Conservation (phyloP, 2,113 vertebrate species). For the Peromyscus maniculatus region DNA sequence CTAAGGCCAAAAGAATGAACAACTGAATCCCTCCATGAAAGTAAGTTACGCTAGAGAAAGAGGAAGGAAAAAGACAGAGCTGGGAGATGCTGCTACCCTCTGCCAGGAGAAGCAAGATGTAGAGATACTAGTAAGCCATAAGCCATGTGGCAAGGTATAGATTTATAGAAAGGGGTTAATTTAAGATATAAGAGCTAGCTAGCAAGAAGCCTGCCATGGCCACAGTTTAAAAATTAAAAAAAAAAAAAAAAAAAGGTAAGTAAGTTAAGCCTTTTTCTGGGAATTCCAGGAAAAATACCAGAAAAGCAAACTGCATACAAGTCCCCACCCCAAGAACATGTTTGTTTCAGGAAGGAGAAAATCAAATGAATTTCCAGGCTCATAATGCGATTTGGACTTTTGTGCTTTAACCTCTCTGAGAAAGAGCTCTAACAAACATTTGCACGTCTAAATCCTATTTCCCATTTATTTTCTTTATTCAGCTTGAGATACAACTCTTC, state of each 20-base stretch:
- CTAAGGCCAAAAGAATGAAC: not conserved
- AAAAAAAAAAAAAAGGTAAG: too few relatives aligned
- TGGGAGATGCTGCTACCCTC: too few relatives aligned
- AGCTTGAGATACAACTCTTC: slow-evolving; percentile 29
- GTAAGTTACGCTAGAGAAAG: not conserved
- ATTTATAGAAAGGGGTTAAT: too few relatives aligned
- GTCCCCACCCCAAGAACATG: not conserved
- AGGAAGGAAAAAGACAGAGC: too few relatives aligned
- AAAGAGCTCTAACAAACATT: slow-evolving; percentile 18
- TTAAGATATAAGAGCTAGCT: too few relatives aligned
- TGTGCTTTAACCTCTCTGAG: slow-evolving; percentile 39
- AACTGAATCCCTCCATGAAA: not conserved
- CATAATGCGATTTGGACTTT: not conserved
- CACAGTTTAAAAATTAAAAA: too few relatives aligned
- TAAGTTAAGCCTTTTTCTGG: not conserved
- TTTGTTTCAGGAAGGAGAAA: slow-evolving; percentile 14
- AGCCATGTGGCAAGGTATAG: too few relatives aligned
- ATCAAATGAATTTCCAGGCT: not conserved
- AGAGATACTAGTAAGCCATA: too few relatives aligned
- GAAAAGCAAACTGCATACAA: slow-evolving; percentile 1
- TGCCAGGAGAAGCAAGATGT: too few relatives aligned
- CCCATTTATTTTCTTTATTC: slow-evolving; percentile 44
- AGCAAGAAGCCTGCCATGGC: too few relatives aligned
- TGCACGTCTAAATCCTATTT: not conserved
- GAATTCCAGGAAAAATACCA: slow-evolving; percentile 21